These are phyloP conservation scores for Sturnus vulgaris DNA, from an alignment of 2,113 vertebrate genomes.

Conservation along the genomic window DNA sequence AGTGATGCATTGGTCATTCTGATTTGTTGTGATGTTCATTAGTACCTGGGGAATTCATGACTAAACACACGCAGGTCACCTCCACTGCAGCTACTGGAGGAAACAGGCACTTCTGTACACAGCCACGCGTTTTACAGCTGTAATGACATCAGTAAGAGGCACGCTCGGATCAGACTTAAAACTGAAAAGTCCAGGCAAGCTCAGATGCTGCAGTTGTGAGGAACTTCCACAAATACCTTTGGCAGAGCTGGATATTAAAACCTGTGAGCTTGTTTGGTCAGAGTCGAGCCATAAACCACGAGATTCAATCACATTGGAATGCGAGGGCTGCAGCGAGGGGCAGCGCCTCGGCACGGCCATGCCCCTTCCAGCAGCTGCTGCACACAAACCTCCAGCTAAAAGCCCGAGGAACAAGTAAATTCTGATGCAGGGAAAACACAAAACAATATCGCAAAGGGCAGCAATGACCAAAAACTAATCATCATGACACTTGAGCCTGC, in stretches of 20 bases:
- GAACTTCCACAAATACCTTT: slow-evolving; percentile 38
- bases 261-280: slow-evolving; percentile 39
- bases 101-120: slow-evolving; percentile 31
- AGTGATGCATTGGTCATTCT: neutral
- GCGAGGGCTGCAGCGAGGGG: neutral
- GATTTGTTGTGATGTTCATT: slow-evolving; percentile 52
- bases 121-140: neutral
- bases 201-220: neutral
- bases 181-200: neutral
- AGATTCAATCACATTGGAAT: slow-evolving; percentile 59
- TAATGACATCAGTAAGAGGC: slow-evolving; percentile 12
- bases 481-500: neutral
- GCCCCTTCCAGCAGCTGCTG: neutral
- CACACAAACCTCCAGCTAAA: neutral
- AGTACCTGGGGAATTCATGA: slow-evolving; percentile 44
- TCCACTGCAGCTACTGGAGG: slow-evolving; percentile 13
- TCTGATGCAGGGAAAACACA: neutral
- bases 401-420: neutral
- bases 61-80: slow-evolving; percentile 32
- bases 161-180: neutral
- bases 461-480: slow-evolving; percentile 41
- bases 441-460: neutral
- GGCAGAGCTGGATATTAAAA: slow-evolving; percentile 45
- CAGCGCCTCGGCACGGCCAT: neutral
- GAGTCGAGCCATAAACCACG: slow-evolving; percentile 31